phyloP scores from a whole-genome alignment of 2,797 vertebrate species.

The Corythornis leucogaster region DNA sequence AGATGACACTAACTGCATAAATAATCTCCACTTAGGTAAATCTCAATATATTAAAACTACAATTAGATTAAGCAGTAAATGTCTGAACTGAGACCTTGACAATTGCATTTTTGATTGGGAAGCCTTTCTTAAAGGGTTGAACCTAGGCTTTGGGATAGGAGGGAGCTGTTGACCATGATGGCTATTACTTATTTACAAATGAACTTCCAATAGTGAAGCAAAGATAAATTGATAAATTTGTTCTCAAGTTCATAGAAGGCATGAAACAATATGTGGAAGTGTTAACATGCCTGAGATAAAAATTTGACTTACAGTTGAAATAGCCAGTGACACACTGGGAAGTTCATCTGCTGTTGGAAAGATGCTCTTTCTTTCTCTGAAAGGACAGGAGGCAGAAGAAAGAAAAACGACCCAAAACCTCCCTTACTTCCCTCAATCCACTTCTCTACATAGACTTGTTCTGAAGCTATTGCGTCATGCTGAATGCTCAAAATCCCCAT shows the following conservation, averaged over 20 bases:
- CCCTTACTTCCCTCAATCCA: rapidly evolving
- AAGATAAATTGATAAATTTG: slow-evolving; percentile 40
- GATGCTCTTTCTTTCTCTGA: neutral
- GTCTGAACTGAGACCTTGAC: neutral
- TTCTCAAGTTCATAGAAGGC: neutral
- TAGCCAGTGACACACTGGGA: neutral
- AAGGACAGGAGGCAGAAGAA: neutral
- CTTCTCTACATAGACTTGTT: neutral
- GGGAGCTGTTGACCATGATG: neutral
- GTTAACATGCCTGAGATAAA: neutral
- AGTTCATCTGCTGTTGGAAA: slow-evolving; percentile 5
- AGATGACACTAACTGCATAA: neutral
- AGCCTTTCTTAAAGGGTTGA: neutral
- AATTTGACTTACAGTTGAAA: neutral
- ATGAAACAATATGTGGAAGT: neutral
- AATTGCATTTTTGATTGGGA: neutral
- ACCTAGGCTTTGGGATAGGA: neutral
- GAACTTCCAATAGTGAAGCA: slow-evolving; percentile 48
- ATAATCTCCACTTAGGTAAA: neutral
- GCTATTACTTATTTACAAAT: neutral
- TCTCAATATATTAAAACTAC: neutral
- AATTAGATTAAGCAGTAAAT: neutral
- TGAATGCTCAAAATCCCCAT: neutral
- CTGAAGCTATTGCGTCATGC: neutral
- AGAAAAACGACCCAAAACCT: neutral